Base-by-base conservation (phyloP, 2,113 vertebrate species). In the Tonatia bakeri region DNA sequence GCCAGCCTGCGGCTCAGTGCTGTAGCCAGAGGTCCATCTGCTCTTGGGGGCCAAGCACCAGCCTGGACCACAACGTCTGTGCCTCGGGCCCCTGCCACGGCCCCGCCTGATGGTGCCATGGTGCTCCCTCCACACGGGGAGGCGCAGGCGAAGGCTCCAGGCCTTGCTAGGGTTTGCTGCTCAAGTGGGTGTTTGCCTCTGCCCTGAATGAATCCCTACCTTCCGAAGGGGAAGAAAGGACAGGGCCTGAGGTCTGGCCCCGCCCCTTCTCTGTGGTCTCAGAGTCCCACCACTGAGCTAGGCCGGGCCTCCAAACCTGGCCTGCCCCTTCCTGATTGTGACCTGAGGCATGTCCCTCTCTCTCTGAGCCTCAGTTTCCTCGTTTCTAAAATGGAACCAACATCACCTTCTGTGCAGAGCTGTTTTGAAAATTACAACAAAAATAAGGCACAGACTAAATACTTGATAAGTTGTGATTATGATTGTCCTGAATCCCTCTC, bases 101-200 rank as follows among this genome's bases (percentile, higher is more conserved):
- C 86, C 36, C 33, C 3, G 5, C 43, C 50, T 28, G 7, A 52
- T 10, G 56, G 45, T 3, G 1, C 59, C 33, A 4, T 5, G 0
- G 1, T 19, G n/a, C 38, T 38, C 38, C 47, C 43, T 54, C 50
- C 36, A n/a, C 7, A 28, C 33, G 3, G 47, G 40, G 50, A 67
- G 31, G 10, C n/a, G 20, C 19, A 4, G 50, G 47, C 24, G 28
- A n/a, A 28, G 31, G 11, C n/a, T 20, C 85, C 47, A 40, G 85
- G 22, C 79, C 40, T 3, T 3, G 16, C 0, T 6, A 4, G 20
- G 43, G 40, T 26, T 61, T 20, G 38, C 56, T 82, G 7, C 76
- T 8, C 0, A 3, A 0, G 4, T 1, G 2, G 64, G 5, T 1
- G 1, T 10, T 69, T 22, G n/a, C 20, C 36, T 59, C 76, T 26